Evolutionary conservation across 2,888 invertebrate species (phyloP), one percentile per base, ranked within the genome.

Genomic region (Xanthostigma xanthostigma): DNA sequence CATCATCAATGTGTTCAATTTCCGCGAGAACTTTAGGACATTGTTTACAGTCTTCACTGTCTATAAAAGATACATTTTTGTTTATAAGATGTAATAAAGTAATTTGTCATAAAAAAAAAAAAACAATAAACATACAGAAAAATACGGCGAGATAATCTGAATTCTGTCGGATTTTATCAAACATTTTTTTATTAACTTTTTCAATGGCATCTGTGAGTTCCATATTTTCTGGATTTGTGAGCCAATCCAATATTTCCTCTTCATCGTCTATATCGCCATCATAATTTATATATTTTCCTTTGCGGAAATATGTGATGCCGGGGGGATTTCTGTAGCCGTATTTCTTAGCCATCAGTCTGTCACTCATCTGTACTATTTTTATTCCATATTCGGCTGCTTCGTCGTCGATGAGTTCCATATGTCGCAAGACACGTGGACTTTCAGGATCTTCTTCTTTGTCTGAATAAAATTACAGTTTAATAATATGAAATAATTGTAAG

Each of bases 1-100:
- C 93, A 61, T 93, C 93, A 60, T 93, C 93, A 57, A 93, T 93
- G 64, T 91, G 90, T 62, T 92, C 92, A 55, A 92, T 84, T 66
- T 91, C 91, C 37, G 79, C 75, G 56, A 92, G 72, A 33, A 92
- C 92, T 63, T 84, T 78, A 56, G 87, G 86, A 64, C 92, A 93
- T 68, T 92, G 92, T 69, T 91, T 92, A 73, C 92, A 92, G 70
- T 92, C 91, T 74, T 87, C 87, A 75, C 90, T 90, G 73, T 91
- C 92, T 92, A 73, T 69, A 73, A 49, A 48, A 43, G 39, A 33
- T 13, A 49, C 35, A 11, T 17, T 17, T 36, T 49, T 13, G 13
- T 36, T 39, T 46, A 43, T 14, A 13, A 13, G 27, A 27, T 11
- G 10, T n/a, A 9, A 9, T 14, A 12, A 12, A 9, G 8, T 8